Base-by-base conservation (phyloP, 2,113 vertebrate genomes). In the Morone saxatilis region DNA sequence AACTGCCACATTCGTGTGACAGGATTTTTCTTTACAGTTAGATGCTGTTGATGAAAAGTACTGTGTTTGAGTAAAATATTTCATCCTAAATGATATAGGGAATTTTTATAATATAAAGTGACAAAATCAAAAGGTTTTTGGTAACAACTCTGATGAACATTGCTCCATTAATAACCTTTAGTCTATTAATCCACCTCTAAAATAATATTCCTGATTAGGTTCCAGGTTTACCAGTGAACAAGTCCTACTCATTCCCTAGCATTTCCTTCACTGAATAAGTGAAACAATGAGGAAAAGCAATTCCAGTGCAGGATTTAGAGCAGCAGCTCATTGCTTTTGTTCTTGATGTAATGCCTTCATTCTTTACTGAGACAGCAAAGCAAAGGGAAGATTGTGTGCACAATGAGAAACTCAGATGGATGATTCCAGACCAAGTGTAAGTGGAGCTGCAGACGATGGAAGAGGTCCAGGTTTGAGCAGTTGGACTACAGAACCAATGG, bases 341-440 rank as follows among this genome's bases (percentile, higher is more conserved):
- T 88, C 74, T 73, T 83, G 70, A 88, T 78, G 88, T 88, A 87
- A 93, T 73, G 82, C 81, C 81, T 90, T 80, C 61, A 70, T 88
- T 85, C 79, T 85, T 84, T 62, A 85, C 60, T 19, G 13, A 86
- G 84, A 86, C 85, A 76, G 80, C 20, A 84, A 71, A 77, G 41
- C 48, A 81, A 81, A 78, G 73, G 62, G 69, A 81, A 66, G 75
- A 75, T 54, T 81, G 51, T 53, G 69, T 68, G 74, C 75, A 76
- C 63, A 85, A 81, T 65, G 70, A 78, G 62, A 89, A 84, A 83
- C 48, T 81, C 72, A 75, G 76, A 87, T 40, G 71, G 50, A 71
- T 80, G 84, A 87, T 73, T 74, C 38, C 63, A 59, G 75, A 66
- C 50, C 17, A n/a, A 80, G 43, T 54, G 73, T 41, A 71, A 69